Evolutionary conservation across 2,888 invertebrate genomes (phyloP).

Genomic region (Caenorhabditis panamensis): DNA sequence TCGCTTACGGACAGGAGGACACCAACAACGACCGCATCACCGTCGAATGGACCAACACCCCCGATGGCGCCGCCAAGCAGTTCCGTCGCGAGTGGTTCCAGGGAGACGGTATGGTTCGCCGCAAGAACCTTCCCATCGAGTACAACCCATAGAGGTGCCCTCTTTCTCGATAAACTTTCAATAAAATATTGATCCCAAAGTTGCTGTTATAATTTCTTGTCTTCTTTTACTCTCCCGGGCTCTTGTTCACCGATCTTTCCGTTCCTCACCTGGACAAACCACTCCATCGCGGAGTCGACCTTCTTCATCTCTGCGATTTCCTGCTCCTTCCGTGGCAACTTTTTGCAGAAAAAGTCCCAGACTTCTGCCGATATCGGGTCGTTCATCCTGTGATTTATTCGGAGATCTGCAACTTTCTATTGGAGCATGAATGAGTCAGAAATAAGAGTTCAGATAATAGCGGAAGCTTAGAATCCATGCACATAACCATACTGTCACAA

Average conservation of each 20-base stretch:
- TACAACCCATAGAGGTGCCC: constrained; percentile 55
- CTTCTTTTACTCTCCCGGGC: too few species aligned
- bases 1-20: too few species aligned
- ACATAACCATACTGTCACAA: neutral
- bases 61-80: constrained; percentile 71
- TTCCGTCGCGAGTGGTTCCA: constrained; percentile 77
- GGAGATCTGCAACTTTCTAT: neutral
- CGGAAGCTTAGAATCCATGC: too few species aligned
- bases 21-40: too few species aligned
- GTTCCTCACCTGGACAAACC: constrained; percentile 36
- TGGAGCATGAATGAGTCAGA: neutral
- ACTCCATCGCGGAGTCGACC: constrained; percentile 14
- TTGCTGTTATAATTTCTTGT: too few species aligned
- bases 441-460: too few species aligned
- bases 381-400: too few species aligned
- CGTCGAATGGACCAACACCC: too few species aligned
- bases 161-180: too few species aligned
- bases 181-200: too few species aligned
- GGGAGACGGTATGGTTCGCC: constrained; percentile 73
- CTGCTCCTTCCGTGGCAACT: constrained; percentile 11
- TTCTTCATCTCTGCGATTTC: neutral
- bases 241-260: too few species aligned
- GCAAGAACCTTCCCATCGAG: constrained; percentile 69
- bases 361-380: constrained; percentile 10
- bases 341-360: constrained; percentile 38